Base-by-base conservation (phyloP, 2,113 vertebrate species). In the Phylloscopus trochilus region DNA sequence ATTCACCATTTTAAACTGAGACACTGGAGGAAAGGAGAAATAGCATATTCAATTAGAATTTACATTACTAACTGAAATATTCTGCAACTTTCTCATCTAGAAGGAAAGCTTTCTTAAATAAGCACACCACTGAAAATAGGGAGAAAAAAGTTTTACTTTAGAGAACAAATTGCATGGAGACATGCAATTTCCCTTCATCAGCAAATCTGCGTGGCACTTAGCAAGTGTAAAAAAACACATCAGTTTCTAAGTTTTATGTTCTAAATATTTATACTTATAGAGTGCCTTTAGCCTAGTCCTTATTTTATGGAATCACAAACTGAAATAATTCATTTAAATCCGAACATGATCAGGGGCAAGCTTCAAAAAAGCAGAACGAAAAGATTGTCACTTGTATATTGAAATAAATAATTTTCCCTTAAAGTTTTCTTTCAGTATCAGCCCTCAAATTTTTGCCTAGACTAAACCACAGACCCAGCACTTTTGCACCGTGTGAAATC, bases 1-100 rank as follows among this genome's bases (percentile, higher is more conserved):
- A 98, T 99, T 99, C 99, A 99, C 99, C 99, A 99, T 99, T 98
- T 99, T 99, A 98, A 99, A 98, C 96, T 99, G 99, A 96, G 98
- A 98, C 73, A 98, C 99, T 97, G 59, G 47, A 63, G 96, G 97
- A 89, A 92, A 96, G 44, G 90, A 96, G 75, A 97, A 94, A 97
- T 24, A 90, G 73, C 44, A 92, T 21, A 86, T 64, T 68, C 56
- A 60, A 31, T 96, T 89, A 94, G 81, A 74, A 94, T 63, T 86
- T 55, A 83, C 33, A 17, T 46, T 64, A 79, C 53, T 58, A 78
- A 63, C 35, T 78, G 41, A 24, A 20, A 58, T 82, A 58, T 66
- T 55, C 46, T 77, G 73, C 67, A 88, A 37, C 47, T 84, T 44
- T 79, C 59, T 81, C 15, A 43, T 19, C 30, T 23, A 39, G 24